Evolutionary conservation across 2,888 invertebrate species (phyloP), one percentile per base, ranked within the genome.

Genomic region (Leucoptera coffeella): DNA sequence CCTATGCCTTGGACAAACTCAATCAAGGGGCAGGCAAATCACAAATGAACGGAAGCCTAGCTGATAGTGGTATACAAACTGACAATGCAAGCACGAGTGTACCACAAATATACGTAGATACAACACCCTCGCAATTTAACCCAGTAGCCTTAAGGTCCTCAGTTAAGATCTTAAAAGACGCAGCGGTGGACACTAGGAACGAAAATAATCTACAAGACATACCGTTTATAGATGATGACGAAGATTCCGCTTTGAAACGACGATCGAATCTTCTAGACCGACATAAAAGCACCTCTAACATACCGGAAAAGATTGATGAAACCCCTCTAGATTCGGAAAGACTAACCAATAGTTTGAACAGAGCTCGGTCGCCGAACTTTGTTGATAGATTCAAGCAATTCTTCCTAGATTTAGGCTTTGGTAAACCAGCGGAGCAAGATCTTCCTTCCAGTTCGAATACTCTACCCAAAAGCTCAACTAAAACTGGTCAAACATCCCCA

Each of bases 331-430:
- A 50, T 5, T 49, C 54, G 1, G 65, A 64, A 23, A 39, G 67
- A 8, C 35, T 65, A 4, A 48, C 59, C 0, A 56, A 48, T 26
- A 67, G 65, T 25, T 41, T 64, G 1, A 67, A 69, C 27, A 41
- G 67, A 42, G 51, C 67, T 0, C 61, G 59, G 35, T 69, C 69
- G 0, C 69, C 69, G 0, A 64, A 64, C 0, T 69, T 69, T 27
- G 65, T 69, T 0, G 65, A 69, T 35, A 65, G 64, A 35, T 69
- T 64, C 32, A 69, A 61, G 34, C 59, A 64, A 31, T 69, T 67
- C 43, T 67, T 69, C 38, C 40, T 50, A 2, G 67, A 69, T 27
- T 58, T 69, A 1, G n/a, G n/a, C n/a, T n/a, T n/a, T n/a, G 64
- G 56, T 2, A 65, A 57, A 36, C 30, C 52, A 0, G 61, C 57